Evolutionary conservation across 1,140 invertebrate genomes (phyloP).

Genomic region (Bombus vancouverensis): DNA sequence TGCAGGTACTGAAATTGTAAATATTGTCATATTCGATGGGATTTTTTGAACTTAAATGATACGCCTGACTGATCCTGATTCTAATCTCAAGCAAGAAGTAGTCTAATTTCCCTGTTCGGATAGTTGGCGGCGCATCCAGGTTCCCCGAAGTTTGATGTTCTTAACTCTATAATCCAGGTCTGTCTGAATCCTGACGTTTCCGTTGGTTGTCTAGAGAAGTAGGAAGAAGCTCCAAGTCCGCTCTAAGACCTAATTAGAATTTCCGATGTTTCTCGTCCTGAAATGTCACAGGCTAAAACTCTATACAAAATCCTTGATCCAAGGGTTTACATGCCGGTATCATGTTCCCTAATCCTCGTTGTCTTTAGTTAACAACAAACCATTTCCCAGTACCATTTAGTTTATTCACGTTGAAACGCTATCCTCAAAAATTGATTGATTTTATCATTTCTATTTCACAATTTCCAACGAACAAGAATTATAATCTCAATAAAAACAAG

Average conservation of each 20-base stretch:
- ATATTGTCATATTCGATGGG: neutral
- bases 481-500: no score
- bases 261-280: slow-evolving; percentile 6
- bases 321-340: no score
- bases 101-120: slow-evolving; percentile 13
- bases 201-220: neutral
- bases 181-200: slow-evolving; percentile 19
- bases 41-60: neutral
- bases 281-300: slow-evolving; percentile 10
- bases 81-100: neutral
- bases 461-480: no score
- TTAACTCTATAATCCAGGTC: slow-evolving; percentile 25
- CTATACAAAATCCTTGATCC: slow-evolving; percentile 7
- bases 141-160: slow-evolving; percentile 18
- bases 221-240: slow-evolving; percentile 4
- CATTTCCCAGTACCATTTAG: no score
- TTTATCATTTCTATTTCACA: no score
- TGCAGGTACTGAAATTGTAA: no score
- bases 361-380: no score
- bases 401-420: no score
- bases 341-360: neutral
- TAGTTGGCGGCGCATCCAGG: slow-evolving; percentile 6
- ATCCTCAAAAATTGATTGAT: no score
- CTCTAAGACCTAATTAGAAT: slow-evolving; percentile 39
- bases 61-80: neutral